A percentile compares a stretch with the other conserved stretches of the same genome.
Evolutionary conservation across 1,140 invertebrate genomes (phyloP).

Genomic region (Potamilus streckersoni): DNA sequence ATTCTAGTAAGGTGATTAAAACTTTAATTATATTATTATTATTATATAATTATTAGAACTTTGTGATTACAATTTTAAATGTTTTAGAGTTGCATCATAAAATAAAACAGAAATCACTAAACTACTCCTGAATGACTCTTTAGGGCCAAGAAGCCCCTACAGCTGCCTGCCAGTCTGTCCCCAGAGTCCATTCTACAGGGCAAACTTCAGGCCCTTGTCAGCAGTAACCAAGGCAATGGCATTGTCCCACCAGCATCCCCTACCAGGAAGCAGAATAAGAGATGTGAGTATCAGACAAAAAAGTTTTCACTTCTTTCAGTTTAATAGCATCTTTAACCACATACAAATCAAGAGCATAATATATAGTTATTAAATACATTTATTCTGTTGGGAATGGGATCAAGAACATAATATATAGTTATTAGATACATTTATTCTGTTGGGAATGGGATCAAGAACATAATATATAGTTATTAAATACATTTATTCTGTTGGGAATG

Average conservation of each 20-base stretch:
- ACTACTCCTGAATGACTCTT: neutral
- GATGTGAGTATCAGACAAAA: conserved; percentile 8
- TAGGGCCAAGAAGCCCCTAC: conserved; percentile 41
- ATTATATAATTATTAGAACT: neutral
- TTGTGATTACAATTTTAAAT: neutral
- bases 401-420: too few relatives aligned
- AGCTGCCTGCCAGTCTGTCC: conserved; percentile 37
- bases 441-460: too few relatives aligned
- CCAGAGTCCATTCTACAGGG: conserved; percentile 46
- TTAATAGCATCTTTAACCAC: too few relatives aligned
- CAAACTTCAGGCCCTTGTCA: conserved; percentile 40
- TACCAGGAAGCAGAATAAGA: conserved; percentile 11
- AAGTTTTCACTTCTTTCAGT: too few relatives aligned
- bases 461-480: too few relatives aligned
- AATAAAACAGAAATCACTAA: neutral
- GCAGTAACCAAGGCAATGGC: conserved; percentile 27
- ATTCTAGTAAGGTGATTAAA: neutral
- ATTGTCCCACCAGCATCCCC: conserved; percentile 2
- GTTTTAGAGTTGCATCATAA: neutral
- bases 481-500: too few relatives aligned
- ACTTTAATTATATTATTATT: neutral
- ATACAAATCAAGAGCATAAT: too few relatives aligned
- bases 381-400: too few relatives aligned
- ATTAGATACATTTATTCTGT: too few relatives aligned
- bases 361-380: too few relatives aligned